Evolutionary conservation across 2,113 vertebrate genomes (phyloP), one percentile per base, ranked within the genome.

Genomic region (Stercorarius parasiticus): DNA sequence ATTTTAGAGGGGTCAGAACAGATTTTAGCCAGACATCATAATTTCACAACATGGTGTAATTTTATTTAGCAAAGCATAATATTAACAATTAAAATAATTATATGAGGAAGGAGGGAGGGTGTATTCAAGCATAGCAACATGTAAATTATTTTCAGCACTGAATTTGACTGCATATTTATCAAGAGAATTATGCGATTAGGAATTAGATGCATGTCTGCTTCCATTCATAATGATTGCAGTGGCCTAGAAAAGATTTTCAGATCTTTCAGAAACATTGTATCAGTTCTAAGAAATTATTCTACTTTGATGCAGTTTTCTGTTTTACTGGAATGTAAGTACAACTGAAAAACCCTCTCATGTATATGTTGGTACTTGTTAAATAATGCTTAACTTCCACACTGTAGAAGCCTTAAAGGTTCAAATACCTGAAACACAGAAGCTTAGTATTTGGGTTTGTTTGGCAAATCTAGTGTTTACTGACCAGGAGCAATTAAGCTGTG

Each of bases 31-130:
- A 82, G 88, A 69, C 43, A 18, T 58, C 15, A 3, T 82, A 20
- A 82, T 95, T 91, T 79, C 62, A 50, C 70, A 89, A 78, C n/a
- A 29, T 70, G 78, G 66, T 76, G 20, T 85, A 82, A 87, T 93
- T 79, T 91, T 83, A 92, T 89, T 91, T 92, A 91, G 86, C 49
- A 58, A 85, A 91, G 73, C 70, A 87, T 50, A 91, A 4, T 95
- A 85, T 79, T 84, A 91, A 76, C 87, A 88, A 85, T 76, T 91
- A 82, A 71, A 91, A 81, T 84, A 92, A 91, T 91, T 72, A 43
- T 18, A 76, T 38, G 22, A 45, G 58, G 62, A 87, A 87, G 73
- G 40, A 81, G 45, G 42, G 64, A 74, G 47, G 38, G 38, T 71
- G n/a, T 87, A 20, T 82, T 29, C 50, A 73, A 74, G 26, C 55